These are phyloP conservation scores for Fratercula arctica DNA, from an alignment of 2,797 vertebrate genomes.

Conservation along the genomic window DNA sequence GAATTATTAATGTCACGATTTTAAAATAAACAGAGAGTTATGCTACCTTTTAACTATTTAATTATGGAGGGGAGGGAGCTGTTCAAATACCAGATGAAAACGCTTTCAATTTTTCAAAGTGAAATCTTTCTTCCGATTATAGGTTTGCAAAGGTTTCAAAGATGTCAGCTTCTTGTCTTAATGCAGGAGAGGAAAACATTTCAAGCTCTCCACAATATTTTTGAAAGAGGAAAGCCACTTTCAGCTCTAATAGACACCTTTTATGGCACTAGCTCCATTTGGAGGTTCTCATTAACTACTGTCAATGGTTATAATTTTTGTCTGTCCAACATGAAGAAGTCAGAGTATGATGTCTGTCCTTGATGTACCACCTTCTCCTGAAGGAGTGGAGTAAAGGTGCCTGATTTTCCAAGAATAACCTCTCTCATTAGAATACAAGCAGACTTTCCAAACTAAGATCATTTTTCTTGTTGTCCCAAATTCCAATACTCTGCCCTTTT, in stretches of 20 bases:
- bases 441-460: conserved; percentile 71
- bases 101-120: background rate
- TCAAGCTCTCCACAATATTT: conserved; percentile 3
- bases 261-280: background rate
- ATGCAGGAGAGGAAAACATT: conserved; percentile 24
- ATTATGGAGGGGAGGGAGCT: background rate
- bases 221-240: background rate
- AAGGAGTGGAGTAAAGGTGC: conserved; percentile 15
- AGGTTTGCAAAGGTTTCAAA: conserved; percentile 52
- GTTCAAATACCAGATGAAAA: background rate
- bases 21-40: conserved; percentile 33
- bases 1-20: conserved; percentile 36
- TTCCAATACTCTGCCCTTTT: conserved; percentile 81
- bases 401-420: conserved; percentile 70
- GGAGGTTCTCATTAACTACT: background rate
- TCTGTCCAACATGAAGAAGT: background rate
- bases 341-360: background rate
- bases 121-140: conserved; percentile 35
- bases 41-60: conserved; percentile 48
- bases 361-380: background rate
- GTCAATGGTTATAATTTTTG: background rate
- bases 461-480: conserved; percentile 81
- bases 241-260: conserved; percentile 11
- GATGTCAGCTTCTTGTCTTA: conserved; percentile 42
- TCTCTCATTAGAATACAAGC: conserved; percentile 75